These are phyloP conservation scores for Galeruca laticollis DNA, from an alignment of 2,888 invertebrate species.

Conservation along the genomic window DNA sequence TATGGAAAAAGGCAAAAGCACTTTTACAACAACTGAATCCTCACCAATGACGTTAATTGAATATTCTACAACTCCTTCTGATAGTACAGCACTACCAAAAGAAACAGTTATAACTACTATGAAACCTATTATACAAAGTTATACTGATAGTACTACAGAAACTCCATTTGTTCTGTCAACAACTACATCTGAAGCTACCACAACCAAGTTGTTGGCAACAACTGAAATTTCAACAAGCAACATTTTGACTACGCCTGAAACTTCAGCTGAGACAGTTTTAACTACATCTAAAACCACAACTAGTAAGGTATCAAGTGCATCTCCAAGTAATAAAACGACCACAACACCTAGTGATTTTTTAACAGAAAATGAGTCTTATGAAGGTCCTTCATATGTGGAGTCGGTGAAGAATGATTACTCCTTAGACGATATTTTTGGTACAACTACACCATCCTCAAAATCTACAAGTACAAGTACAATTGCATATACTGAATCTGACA, in stretches of 20 bases:
- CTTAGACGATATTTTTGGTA: conserved; percentile 59
- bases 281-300: conserved; percentile 19
- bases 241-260: background rate
- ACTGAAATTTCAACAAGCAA: background rate
- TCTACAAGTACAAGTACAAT: conserved; percentile 39
- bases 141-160: conserved; percentile 17
- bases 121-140: background rate
- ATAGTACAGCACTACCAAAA: conserved; percentile 15
- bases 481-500: conserved; percentile 50
- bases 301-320: conserved; percentile 24
- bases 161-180: background rate
- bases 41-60: conserved; percentile 33
- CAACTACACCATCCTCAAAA: conserved; percentile 41
- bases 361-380: conserved; percentile 40
- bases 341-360: conserved; percentile 48
- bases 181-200: background rate
- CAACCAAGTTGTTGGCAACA: background rate
- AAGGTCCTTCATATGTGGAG: conserved; percentile 41
- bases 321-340: conserved; percentile 19
- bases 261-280: background rate
- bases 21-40: conserved; percentile 36
- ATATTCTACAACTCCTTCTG: background rate
- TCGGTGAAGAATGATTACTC: conserved; percentile 46
- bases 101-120: conserved; percentile 22
- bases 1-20: background rate